Percentiles rank a stretch among this genome's conserved stretches.
These are phyloP conservation scores for Galemys pyrenaicus DNA, from an alignment of 2,113 vertebrate genomes.

Conservation along the genomic window DNA sequence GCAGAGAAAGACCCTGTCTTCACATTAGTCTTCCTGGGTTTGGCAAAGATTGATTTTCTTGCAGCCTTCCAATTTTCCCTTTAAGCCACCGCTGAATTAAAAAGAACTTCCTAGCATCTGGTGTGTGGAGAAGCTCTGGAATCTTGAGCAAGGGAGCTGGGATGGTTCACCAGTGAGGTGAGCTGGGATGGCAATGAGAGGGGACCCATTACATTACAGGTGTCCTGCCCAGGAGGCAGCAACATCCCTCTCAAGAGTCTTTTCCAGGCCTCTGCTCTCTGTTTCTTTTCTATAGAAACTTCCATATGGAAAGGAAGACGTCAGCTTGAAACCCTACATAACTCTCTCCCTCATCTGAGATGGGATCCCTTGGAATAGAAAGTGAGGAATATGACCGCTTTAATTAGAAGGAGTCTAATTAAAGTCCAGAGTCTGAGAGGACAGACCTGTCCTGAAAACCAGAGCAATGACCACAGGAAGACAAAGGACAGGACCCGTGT, in stretches of 20 bases:
- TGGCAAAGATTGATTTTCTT: not conserved
- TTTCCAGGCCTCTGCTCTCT: too few relatives aligned
- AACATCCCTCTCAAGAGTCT: not conserved
- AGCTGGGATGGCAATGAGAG: rapidly evolving
- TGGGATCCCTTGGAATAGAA: not conserved
- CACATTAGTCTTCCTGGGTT: not conserved
- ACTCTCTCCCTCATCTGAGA: not conserved
- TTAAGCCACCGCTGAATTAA: not conserved
- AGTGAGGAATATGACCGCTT: not conserved
- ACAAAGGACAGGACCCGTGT: too few relatives aligned
- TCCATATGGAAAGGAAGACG: not conserved
- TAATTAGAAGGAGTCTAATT: not conserved
- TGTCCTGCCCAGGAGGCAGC: not conserved
- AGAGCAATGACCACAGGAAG: not conserved
- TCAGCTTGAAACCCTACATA: not conserved
- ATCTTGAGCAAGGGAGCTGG: not conserved
- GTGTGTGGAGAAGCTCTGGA: not conserved
- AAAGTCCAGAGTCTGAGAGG: not conserved
- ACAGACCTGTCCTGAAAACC: not conserved
- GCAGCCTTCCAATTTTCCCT: not conserved
- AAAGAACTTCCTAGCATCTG: not conserved
- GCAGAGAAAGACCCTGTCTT: not conserved
- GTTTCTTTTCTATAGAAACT: not conserved
- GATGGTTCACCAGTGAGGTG: not conserved
- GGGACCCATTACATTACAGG: not conserved